Conservation (phyloP, 2,797 vertebrate species). For the Falco berigora region DNA sequence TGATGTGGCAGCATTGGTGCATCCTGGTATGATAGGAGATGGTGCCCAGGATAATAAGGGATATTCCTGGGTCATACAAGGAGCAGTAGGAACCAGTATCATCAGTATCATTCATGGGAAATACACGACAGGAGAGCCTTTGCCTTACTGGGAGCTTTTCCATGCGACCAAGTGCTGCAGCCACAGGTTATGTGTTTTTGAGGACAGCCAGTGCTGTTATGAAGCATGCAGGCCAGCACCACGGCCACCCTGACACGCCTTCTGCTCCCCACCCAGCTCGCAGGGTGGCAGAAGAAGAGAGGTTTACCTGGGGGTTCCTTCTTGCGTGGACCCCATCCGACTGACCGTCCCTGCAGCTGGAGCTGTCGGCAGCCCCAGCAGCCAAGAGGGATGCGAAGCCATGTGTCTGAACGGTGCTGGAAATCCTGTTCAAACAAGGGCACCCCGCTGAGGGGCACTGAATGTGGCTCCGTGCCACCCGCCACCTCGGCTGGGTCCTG, state of each 20-base stretch:
- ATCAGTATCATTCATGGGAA: neutral
- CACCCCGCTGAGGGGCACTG: neutral
- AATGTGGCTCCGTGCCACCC: neutral
- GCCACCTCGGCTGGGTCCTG: neutral
- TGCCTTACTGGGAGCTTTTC: neutral
- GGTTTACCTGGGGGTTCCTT: neutral
- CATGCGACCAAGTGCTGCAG: neutral
- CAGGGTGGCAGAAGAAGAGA: neutral
- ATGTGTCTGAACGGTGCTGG: neutral
- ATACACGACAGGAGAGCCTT: neutral
- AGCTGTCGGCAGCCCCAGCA: neutral
- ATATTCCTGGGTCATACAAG: neutral
- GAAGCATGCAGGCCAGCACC: neutral
- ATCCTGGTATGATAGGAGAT: neutral
- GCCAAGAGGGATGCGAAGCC: neutral
- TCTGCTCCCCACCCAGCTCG: neutral
- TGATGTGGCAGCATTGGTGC: neutral
- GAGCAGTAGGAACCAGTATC: neutral
- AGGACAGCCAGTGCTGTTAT: neutral
- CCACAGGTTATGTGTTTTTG: neutral
- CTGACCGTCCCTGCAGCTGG: rapidly evolving
- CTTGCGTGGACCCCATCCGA: rapidly evolving
- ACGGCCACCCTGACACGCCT: rapidly evolving
- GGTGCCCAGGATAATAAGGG: neutral
- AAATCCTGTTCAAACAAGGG: neutral